phyloP scores from a whole-genome alignment of 2,113 vertebrate species.

The Ophthalmolycus amberensis region DNA sequence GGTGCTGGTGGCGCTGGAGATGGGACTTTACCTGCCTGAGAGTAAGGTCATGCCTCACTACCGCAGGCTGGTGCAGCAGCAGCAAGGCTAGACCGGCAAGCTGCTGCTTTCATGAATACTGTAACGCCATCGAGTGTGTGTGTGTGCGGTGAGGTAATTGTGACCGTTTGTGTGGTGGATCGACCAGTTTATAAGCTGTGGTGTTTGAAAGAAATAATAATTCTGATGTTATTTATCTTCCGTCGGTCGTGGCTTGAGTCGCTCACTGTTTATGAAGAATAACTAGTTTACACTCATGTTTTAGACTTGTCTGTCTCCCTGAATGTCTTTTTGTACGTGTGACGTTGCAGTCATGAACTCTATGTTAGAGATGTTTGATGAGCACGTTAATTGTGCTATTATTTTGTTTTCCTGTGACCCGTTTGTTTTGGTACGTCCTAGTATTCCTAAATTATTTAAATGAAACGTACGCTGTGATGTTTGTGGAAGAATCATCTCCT shows the following conservation, averaged over 20 bases:
- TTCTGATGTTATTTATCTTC: slow-evolving; percentile 56
- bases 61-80: slow-evolving; percentile 93
- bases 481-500: slow-evolving; percentile 14
- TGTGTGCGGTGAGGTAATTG: background rate
- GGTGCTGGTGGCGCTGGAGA: slow-evolving; percentile 96
- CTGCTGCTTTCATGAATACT: background rate
- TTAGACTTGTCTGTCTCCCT: slow-evolving; percentile 20
- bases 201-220: slow-evolving; percentile 40
- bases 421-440: slow-evolving; percentile 8
- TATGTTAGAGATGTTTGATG: slow-evolving; percentile 79
- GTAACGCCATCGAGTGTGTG: slow-evolving; percentile 18
- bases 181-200: slow-evolving; percentile 56
- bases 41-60: slow-evolving; percentile 98
- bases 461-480: slow-evolving; percentile 19
- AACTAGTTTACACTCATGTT: slow-evolving; percentile 46
- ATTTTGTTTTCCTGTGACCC: slow-evolving; percentile 40
- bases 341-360: slow-evolving; percentile 72
- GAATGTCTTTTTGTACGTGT: slow-evolving; percentile 62
- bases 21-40: slow-evolving; percentile 96
- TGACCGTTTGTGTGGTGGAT: background rate
- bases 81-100: slow-evolving; percentile 81
- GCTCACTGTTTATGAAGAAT: slow-evolving; percentile 30
- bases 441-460: slow-evolving; percentile 33
- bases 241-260: slow-evolving; percentile 7
- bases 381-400: slow-evolving; percentile 80